Percentiles rank a stretch among this genome's conserved stretches.
Conservation (phyloP, 2,113 vertebrate species). For the Etheostoma spectabile region DNA sequence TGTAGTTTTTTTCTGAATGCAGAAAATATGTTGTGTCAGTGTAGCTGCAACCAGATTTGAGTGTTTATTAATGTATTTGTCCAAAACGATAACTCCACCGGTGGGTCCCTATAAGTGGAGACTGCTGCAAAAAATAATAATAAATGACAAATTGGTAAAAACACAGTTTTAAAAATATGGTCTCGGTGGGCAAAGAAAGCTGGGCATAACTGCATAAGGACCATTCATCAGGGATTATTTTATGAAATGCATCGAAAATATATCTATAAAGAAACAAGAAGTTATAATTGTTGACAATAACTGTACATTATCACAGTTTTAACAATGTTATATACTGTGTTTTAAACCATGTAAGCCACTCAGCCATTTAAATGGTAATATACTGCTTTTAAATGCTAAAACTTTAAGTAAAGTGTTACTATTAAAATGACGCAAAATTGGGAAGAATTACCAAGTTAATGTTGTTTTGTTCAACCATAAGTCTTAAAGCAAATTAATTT, state of each 20-base stretch:
- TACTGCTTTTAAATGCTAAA: neutral
- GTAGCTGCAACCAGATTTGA: too few species aligned
- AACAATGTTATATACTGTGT: neutral
- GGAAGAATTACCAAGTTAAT: neutral
- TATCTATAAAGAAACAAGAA: neutral
- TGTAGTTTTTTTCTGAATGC: neutral
- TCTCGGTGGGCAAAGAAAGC: too few species aligned
- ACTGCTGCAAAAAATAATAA: neutral
- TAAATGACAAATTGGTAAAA: neutral
- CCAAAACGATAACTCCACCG: neutral
- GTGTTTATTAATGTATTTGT: neutral
- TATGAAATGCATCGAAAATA: too few species aligned
- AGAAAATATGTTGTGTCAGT: neutral
- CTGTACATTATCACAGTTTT: neutral
- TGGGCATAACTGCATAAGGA: too few species aligned
- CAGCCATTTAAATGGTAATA: neutral
- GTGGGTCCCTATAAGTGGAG: neutral
- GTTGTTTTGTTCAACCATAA: neutral
- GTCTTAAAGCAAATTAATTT: neutral
- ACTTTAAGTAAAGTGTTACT: neutral
- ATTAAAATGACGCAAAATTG: neutral
- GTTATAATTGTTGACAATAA: neutral
- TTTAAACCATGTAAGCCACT: neutral
- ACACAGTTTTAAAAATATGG: neutral
- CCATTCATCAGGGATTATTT: too few species aligned